phyloP scores from a whole-genome alignment of 23 tunicate genomes.

The Ciona savignyi region DNA sequence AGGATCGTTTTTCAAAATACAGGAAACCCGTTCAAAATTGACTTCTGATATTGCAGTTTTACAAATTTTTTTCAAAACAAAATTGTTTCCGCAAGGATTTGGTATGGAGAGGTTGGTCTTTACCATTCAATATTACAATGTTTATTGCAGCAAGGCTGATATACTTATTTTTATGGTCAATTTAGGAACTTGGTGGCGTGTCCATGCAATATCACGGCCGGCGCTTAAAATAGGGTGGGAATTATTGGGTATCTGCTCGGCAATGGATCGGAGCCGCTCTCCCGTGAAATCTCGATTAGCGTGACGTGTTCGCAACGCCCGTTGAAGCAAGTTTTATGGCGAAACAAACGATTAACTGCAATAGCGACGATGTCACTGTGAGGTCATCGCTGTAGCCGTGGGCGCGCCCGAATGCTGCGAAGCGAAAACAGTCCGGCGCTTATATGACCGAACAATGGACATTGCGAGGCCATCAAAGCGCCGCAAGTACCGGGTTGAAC shows the following conservation, averaged over 20 bases:
- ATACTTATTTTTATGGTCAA: too few species aligned
- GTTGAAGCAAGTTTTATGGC: constrained; percentile 6
- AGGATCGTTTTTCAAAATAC: too few species aligned
- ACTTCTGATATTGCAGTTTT: too few species aligned
- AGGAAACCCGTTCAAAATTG: too few species aligned
- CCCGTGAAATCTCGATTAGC: background rate
- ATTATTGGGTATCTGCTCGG: background rate
- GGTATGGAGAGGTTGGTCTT: too few species aligned
- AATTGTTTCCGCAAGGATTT: too few species aligned
- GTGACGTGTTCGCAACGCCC: constrained; percentile 7
- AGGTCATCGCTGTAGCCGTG: constrained; percentile 16
- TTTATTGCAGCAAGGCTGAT: too few species aligned
- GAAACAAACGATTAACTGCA: background rate
- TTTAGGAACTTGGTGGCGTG: too few species aligned
- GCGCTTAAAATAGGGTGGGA: background rate
- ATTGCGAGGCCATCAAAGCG: constrained; percentile 6
- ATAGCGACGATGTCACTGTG: constrained; percentile 19
- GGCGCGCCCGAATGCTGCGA: background rate
- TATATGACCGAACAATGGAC: constrained; percentile 5
- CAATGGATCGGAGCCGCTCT: background rate
- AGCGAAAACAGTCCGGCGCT: constrained; percentile 1
- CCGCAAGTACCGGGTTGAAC: constrained; percentile 31
- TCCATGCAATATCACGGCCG: too few species aligned
- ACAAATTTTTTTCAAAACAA: too few species aligned
- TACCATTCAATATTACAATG: too few species aligned